Conservation (phyloP, 1,140 invertebrate genomes). For the Drosophila funebris region DNA sequence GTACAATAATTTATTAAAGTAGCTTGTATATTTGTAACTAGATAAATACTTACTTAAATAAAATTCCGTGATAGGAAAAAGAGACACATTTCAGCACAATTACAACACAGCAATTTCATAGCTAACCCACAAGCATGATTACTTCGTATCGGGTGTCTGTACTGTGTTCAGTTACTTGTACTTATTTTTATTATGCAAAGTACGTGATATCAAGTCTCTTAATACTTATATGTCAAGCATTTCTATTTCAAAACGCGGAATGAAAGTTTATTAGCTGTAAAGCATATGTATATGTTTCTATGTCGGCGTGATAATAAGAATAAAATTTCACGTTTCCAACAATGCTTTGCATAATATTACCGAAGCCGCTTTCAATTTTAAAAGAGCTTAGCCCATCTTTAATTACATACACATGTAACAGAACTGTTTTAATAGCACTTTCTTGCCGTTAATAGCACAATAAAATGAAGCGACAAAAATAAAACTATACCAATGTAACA, state of each 20-base stretch:
- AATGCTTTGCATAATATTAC: background rate
- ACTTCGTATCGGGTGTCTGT: background rate
- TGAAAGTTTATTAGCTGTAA: background rate
- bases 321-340: background rate
- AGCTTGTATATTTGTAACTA: background rate
- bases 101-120: conserved; percentile 2
- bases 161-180: background rate
- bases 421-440: background rate
- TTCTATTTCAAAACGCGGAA: background rate
- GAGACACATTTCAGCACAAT: background rate
- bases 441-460: background rate
- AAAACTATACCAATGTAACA: background rate
- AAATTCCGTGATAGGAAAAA: conserved; percentile 2
- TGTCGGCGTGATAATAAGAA: background rate
- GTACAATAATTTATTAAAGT: background rate
- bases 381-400: no score
- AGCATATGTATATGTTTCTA: background rate
- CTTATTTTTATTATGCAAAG: background rate
- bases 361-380: no score
- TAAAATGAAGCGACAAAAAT: conserved; percentile 16
- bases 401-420: background rate
- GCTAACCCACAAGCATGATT: background rate
- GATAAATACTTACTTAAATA: background rate
- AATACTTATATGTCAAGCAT: background rate
- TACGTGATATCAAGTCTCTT: background rate